Evolutionary conservation across 2,797 vertebrate genomes (phyloP), one percentile per base, ranked within the genome.

Genomic region (Smutsia gigantea): DNA sequence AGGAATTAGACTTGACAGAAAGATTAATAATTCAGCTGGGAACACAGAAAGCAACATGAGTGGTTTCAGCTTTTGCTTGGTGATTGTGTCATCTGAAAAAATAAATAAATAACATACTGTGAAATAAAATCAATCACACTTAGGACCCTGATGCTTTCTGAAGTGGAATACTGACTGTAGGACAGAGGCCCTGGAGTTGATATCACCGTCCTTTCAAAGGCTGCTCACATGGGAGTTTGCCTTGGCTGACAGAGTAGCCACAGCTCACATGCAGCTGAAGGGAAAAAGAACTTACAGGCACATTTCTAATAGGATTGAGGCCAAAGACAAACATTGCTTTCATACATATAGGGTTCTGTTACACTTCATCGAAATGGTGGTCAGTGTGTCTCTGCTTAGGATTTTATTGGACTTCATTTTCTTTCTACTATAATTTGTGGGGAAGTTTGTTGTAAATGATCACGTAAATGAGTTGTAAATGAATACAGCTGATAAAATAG

Each of bases 291-390:
- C 86, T 8, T 29, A 2, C 0, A 97, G 94, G 95, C 78, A 88
- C 93, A 91, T 61, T 97, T 98, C 97, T 97, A 98, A 97, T 97
- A 96, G 90, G 83, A 53, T 97, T 97, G 96, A 97, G 95, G 5
- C 78, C 93, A 97, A 98, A 97, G 94, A 96, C 90, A 98, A 97
- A 96, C 93, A 71, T 9, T 94, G 39, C 72, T 79, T 97, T 97
- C 93, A 97, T 82, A 91, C 87, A 96, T 96, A 85, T 93, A 27
- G 75, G 31, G 66, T 83, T 89, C 83, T 92, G 71, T 96, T 96
- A 95, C 96, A 93, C 95, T 79, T 88, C 89, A 29, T 97, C 61
- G 57, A 49, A 3, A 25, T 57, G 64, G 18, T 0, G 5, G 37
- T 83, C 90, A 21, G 27, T 75, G 63, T 95, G 57, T 77, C 83